Percentiles rank a stretch among this genome's conserved stretches.
Evolutionary conservation across 1,140 invertebrate species (phyloP).

Genomic region (Muscidifurax raptorellus): DNA sequence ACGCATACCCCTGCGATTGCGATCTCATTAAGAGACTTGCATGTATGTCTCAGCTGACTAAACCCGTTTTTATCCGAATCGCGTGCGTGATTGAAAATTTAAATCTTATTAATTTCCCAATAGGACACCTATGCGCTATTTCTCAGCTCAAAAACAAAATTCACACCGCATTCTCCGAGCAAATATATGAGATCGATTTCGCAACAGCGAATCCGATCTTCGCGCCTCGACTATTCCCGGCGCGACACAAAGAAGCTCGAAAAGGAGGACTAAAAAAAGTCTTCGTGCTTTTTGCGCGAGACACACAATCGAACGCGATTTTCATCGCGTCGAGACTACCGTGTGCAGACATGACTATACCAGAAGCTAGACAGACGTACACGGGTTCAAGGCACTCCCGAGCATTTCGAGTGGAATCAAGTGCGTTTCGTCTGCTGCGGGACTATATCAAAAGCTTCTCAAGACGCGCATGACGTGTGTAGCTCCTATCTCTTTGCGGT

Average conservation of each 20-base stretch:
- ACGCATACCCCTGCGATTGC: background rate
- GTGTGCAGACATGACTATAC: background rate
- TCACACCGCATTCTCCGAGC: background rate
- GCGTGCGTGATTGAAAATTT: background rate
- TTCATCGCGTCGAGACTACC: background rate
- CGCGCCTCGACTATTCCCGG: no score
- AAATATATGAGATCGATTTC: background rate
- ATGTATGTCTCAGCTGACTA: background rate
- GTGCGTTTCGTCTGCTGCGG: constrained; percentile 55
- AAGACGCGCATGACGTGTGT: background rate
- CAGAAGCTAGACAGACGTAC: constrained; percentile 16
- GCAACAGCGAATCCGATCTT: background rate
- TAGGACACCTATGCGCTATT: background rate
- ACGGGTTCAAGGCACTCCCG: constrained; percentile 66
- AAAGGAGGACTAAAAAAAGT: background rate
- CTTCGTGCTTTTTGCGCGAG: background rate
- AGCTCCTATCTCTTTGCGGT: background rate
- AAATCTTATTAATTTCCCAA: background rate
- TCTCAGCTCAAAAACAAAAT: background rate
- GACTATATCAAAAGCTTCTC: background rate
- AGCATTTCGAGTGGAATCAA: constrained; percentile 69
- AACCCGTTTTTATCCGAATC: background rate
- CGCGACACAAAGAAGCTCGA: background rate
- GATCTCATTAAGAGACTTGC: background rate
- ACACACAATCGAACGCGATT: constrained; percentile 17